Evolutionary conservation across 1,140 invertebrate genomes (phyloP), one percentile per base, ranked within the genome.

Genomic region (Tetramorium alpestre): DNA sequence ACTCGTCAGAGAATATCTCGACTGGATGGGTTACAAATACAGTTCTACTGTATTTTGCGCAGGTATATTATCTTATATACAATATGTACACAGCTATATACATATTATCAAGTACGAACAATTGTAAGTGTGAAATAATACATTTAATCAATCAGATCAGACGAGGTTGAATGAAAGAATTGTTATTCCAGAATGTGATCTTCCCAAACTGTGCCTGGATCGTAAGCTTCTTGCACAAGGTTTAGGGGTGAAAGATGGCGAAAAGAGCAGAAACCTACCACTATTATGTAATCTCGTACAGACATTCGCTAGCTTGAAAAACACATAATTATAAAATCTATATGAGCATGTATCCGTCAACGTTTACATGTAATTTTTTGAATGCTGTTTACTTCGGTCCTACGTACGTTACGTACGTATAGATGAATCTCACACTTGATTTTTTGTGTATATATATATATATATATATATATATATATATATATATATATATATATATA

Each of bases 11-110:
- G 95, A 96, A 87, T 96, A 96, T 90, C 87, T 96, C 13, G 94
- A 96, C 73, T 96, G 95, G 95, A 95, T 94, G 89, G 95, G 94
- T 47, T 96, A 95, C 76, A 94, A 94, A 54, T 96, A 95, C 64
- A 94, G 95, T 6, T 91, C 93, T 0, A 94, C 88, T 38, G 93
- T 95, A 47, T 92, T 96, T 77, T 77, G 89, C n/a, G 90, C 95
- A 90, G 95, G 95, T 96, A 90, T 73, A 62, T 64, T 41, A 54
- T 58, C 76, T 62, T 28, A 49, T 25, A 51, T 44, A 38, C 33
- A 33, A 33, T 33, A 25, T 33, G 64, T 38, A 33, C 38, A 58
- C 4, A 73, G 5, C 7, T 3, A 1, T 16, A 8, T 47, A 5
- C 47, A 6, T 64, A 44, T 77, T 6, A 18, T 60, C 13, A 54